phyloP scores from a whole-genome alignment of 2,113 vertebrate genomes.

The Meriones unguiculatus region DNA sequence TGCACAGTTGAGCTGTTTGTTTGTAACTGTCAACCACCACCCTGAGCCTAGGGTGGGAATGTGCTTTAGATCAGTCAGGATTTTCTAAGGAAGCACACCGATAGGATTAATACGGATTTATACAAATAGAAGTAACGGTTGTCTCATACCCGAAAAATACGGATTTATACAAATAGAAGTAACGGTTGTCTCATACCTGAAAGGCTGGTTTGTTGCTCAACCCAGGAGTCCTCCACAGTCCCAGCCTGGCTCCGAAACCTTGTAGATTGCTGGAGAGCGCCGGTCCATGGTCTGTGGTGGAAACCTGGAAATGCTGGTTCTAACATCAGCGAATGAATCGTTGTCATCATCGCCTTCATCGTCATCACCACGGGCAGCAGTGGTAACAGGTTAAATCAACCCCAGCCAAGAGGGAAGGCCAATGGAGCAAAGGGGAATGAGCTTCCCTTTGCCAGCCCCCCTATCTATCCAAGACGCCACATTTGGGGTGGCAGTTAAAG shows the following conservation, averaged over 20 bases:
- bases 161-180: background rate
- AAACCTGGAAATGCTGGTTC: background rate
- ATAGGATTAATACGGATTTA: background rate
- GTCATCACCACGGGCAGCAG: background rate
- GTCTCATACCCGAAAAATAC: background rate
- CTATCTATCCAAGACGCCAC: background rate
- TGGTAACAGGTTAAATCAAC: background rate
- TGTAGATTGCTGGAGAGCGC: background rate
- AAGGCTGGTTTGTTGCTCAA: background rate
- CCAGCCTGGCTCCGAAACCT: background rate
- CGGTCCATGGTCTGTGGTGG: background rate
- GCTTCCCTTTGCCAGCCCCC: background rate
- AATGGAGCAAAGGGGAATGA: background rate
- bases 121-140: background rate
- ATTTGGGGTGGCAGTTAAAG: background rate
- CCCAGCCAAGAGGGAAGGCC: background rate
- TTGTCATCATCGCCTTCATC: too few relatives aligned
- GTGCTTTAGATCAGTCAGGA: background rate
- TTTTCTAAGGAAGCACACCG: background rate
- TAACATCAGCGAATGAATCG: background rate
- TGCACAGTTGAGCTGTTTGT: background rate
- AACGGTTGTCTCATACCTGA: background rate
- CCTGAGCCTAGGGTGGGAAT: background rate
- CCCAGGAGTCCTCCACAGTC: background rate
- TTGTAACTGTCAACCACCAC: constrained; percentile 35